Evolutionary conservation across 2,113 vertebrate genomes (phyloP).

Genomic region (Lethenteron camtschaticum): DNA sequence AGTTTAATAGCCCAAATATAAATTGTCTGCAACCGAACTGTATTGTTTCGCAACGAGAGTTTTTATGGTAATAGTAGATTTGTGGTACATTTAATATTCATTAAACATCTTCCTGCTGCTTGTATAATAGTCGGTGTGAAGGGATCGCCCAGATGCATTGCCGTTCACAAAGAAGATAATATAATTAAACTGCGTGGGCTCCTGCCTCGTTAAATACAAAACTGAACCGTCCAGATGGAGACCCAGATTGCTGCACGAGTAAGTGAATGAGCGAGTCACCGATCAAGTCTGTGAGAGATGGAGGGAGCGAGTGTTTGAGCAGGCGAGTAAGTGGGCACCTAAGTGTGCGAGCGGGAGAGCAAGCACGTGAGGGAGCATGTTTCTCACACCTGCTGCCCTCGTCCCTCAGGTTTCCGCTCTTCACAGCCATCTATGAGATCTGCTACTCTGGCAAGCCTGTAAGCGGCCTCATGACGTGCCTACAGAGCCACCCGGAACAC

Average conservation of each 20-base stretch:
- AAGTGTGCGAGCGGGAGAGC: not conserved
- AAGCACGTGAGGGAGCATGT: not conserved
- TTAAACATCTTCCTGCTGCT: no score
- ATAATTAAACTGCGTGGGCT: no score
- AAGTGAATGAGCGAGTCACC: not conserved
- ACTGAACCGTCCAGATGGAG: no score
- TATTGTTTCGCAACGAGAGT: no score
- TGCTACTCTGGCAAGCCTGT: slow-evolving; percentile 48
- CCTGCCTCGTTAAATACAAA: no score
- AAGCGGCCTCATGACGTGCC: slow-evolving; percentile 41
- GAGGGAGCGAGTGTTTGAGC: not conserved
- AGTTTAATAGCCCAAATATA: no score
- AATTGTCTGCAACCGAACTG: no score
- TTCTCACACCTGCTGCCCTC: not conserved
- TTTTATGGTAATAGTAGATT: no score
- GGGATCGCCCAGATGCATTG: no score
- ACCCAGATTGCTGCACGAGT: not conserved
- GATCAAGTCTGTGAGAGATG: not conserved
- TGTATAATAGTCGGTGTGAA: no score
- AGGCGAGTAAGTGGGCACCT: not conserved
- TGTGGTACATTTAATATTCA: no score
- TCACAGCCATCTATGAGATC: slow-evolving; percentile 49
- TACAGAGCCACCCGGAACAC: slow-evolving; percentile 56
- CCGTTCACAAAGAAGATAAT: no score
- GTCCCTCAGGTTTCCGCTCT: slow-evolving; percentile 33